A percentile compares a stretch with the other conserved stretches of the same genome.
These are phyloP conservation scores for Hemaris fuciformis DNA, from an alignment of 2,888 invertebrate genomes.

Conservation along the genomic window DNA sequence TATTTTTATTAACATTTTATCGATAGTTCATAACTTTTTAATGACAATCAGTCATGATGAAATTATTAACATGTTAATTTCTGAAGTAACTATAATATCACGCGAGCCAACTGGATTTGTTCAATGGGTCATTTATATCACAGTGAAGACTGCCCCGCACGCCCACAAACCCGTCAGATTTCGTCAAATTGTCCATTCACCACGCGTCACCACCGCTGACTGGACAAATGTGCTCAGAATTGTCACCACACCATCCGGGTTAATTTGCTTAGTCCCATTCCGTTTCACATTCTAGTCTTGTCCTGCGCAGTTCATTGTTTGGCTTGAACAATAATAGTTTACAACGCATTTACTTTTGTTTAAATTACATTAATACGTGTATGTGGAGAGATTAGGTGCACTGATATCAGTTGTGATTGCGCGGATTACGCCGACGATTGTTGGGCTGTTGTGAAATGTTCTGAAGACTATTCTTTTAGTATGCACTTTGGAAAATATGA, in stretches of 20 bases:
- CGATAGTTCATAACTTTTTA: no score
- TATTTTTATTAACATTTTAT: no score
- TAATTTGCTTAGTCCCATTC: slow-evolving; percentile 22
- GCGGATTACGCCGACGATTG: not conserved
- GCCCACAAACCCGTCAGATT: not conserved
- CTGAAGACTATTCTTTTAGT: not conserved
- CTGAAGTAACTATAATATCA: no score
- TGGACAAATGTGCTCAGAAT: slow-evolving; percentile 50
- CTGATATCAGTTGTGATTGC: not conserved
- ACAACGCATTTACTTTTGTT: slow-evolving; percentile 12
- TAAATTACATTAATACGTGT: slow-evolving; percentile 9
- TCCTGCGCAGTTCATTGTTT: slow-evolving; percentile 6
- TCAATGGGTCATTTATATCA: not conserved
- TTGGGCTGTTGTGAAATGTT: not conserved
- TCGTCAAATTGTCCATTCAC: slow-evolving; percentile 39
- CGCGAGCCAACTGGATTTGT: no score
- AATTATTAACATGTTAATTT: no score
- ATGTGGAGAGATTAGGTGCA: not conserved
- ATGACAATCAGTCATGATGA: no score
- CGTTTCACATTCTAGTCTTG: slow-evolving; percentile 10
- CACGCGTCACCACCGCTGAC: slow-evolving; percentile 54
- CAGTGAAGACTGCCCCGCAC: not conserved
- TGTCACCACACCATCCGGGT: slow-evolving; percentile 24
- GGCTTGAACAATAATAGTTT: not conserved
- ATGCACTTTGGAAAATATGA: not conserved